These are phyloP conservation scores for Tanytarsus gracilentus DNA, from an alignment of 2,888 invertebrate genomes.

Conservation along the genomic window DNA sequence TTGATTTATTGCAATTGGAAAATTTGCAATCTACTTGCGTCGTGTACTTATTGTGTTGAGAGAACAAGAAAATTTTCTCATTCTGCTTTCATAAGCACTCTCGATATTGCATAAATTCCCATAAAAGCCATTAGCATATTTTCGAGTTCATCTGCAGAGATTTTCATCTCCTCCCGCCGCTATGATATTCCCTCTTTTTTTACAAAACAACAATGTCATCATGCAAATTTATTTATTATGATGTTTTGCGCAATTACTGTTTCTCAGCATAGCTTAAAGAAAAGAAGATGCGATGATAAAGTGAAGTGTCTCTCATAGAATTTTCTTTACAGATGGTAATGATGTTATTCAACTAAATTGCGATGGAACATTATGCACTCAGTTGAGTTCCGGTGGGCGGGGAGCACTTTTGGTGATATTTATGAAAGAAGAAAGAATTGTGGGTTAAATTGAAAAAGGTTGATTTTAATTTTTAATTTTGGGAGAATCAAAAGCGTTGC, in stretches of 20 bases:
- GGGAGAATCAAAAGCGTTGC: too few species aligned
- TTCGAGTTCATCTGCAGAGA: conserved; percentile 12
- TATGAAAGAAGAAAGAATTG: too few species aligned
- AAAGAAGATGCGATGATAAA: neutral
- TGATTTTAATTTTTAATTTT: too few species aligned
- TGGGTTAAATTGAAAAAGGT: too few species aligned
- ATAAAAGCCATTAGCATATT: conserved; percentile 17
- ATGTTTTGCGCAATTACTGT: conserved; percentile 26
- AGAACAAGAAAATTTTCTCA: conserved; percentile 2
- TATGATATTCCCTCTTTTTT: neutral
- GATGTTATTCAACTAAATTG: neutral
- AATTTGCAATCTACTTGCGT: neutral
- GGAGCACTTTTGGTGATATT: too few species aligned
- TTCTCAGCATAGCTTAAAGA: neutral
- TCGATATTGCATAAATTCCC: conserved; percentile 18
- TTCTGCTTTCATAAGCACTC: conserved; percentile 12
- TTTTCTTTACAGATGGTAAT: neutral
- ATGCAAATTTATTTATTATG: conserved; percentile 28
- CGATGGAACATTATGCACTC: neutral
- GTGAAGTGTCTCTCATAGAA: conserved; percentile 10
- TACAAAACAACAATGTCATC: conserved; percentile 17
- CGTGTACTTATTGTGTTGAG: neutral
- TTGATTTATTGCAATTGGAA: neutral
- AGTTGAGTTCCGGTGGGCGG: neutral
- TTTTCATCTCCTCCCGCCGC: too few species aligned